phyloP scores from a whole-genome alignment of 2,888 invertebrate genomes.

The Microctonus brassicae region DNA sequence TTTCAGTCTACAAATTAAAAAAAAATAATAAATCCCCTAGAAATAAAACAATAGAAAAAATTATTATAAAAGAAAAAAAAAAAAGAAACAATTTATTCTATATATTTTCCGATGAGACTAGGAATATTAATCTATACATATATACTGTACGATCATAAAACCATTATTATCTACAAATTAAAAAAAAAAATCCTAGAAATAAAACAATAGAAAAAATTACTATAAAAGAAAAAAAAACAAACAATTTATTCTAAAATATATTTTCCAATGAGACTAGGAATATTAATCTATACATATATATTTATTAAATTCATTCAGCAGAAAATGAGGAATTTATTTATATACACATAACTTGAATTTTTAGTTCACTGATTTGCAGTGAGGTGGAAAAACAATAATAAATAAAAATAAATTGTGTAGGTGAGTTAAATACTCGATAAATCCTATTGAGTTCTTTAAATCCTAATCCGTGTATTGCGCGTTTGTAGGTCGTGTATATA shows the following conservation, averaged over 20 bases:
- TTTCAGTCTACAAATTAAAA: background rate
- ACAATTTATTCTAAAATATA: too few species aligned
- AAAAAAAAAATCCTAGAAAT: too few species aligned
- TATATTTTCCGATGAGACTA: background rate
- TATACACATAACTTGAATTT: background rate
- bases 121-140: too few species aligned
- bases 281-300: too few species aligned
- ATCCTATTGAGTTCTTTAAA: conserved; percentile 45
- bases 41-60: background rate
- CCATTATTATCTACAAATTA: too few species aligned
- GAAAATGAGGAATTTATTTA: background rate
- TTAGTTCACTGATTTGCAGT: background rate
- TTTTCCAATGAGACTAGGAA: too few species aligned
- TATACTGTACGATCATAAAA: too few species aligned
- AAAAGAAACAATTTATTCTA: background rate
- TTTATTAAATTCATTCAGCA: background rate
- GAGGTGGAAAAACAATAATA: background rate
- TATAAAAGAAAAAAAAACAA: too few species aligned
- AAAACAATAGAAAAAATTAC: too few species aligned
- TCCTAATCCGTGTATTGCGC: conserved; percentile 52
- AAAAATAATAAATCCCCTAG: background rate
- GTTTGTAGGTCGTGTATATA: conserved; percentile 45
- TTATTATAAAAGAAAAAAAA: background rate
- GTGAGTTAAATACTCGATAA: conserved; percentile 48
- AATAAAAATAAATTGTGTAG: conserved; percentile 33